Conservation (phyloP, 2,888 invertebrate genomes). For the Tipula helvola region DNA sequence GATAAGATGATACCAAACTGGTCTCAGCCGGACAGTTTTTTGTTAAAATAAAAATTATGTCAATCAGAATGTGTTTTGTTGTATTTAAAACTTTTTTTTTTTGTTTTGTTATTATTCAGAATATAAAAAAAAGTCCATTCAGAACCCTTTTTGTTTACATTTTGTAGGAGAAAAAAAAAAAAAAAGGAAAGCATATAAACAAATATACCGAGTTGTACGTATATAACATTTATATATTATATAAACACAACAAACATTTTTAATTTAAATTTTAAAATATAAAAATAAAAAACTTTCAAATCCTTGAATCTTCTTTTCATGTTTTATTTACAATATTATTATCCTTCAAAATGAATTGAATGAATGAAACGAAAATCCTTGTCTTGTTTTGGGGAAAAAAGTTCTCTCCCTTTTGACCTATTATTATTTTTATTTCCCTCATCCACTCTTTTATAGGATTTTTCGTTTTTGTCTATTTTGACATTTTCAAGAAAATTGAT, state of each 20-base stretch:
- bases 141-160: background rate
- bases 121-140: background rate
- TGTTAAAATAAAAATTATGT: background rate
- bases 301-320: background rate
- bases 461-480: background rate
- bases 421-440: background rate
- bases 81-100: background rate
- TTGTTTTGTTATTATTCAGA: background rate
- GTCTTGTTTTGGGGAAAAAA: background rate
- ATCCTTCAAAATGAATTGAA: conserved; percentile 4
- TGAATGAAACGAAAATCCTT: background rate
- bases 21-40: background rate
- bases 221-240: background rate
- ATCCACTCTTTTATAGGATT: background rate
- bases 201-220: background rate
- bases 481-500: conserved; percentile 4
- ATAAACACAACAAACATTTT: background rate
- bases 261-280: background rate
- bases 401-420: background rate
- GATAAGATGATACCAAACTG: background rate
- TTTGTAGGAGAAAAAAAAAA: background rate
- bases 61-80: background rate
- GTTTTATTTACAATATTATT: background rate
- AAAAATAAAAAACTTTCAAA: background rate
- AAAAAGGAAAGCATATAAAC: background rate